Conservation (phyloP, 1,140 invertebrate genomes). For the Camponotus floridanus region DNA sequence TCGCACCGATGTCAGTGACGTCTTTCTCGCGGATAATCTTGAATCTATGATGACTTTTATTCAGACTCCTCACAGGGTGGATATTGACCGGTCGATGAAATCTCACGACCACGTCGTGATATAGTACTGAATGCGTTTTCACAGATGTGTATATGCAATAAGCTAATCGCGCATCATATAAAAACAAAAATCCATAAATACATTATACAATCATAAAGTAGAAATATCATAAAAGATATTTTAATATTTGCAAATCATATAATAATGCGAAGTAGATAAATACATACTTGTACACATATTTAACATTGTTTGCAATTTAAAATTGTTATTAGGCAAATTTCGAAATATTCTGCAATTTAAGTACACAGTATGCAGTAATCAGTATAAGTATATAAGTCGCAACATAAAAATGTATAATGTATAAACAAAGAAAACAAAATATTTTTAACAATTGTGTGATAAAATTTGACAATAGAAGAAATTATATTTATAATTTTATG, state of each 20-base stretch:
- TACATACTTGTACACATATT: too few relatives aligned
- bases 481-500: too few relatives aligned
- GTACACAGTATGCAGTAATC: too few relatives aligned
- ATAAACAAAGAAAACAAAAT: not conserved
- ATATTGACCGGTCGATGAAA: conserved; percentile 38
- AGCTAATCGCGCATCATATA: not conserved
- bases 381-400: not conserved
- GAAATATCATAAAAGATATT: conserved; percentile 4
- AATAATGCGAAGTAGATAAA: too few relatives aligned
- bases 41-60: conserved; percentile 61
- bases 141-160: not conserved
- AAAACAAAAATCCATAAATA: not conserved
- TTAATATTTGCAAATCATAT: not conserved
- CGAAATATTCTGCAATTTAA: not conserved
- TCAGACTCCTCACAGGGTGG: conserved; percentile 14
- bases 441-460: too few relatives aligned
- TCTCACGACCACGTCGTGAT: not conserved
- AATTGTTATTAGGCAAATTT: not conserved
- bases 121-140: conserved; percentile 18
- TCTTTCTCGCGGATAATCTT: conserved; percentile 62
- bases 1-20: conserved; percentile 61
- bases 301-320: not conserved
- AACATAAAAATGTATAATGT: not conserved
- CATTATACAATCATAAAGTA: not conserved
- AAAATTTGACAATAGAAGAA: too few relatives aligned